These are phyloP conservation scores for Hyperopisus bebe DNA, from an alignment of 2,113 vertebrate genomes.

Conservation along the genomic window DNA sequence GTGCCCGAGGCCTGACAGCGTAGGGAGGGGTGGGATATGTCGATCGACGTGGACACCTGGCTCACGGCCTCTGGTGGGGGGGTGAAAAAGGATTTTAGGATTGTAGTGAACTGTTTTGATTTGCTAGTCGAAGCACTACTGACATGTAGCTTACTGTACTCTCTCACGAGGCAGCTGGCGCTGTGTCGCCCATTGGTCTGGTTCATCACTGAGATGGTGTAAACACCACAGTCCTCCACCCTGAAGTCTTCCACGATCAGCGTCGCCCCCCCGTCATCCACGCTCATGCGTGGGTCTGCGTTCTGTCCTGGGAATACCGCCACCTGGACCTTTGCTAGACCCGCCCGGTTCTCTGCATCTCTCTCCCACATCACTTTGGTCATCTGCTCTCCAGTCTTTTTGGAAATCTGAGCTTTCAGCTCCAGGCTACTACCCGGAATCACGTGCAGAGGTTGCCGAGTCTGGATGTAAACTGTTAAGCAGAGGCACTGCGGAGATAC, in stretches of 20 bases:
- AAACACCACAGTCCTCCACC: conserved; percentile 47
- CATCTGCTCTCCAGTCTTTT: conserved; percentile 31
- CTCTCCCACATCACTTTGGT: conserved; percentile 49
- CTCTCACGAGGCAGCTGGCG: conserved; percentile 46
- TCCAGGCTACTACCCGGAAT: conserved; percentile 40
- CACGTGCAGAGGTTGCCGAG: conserved; percentile 38
- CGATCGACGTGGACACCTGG: conserved; percentile 62
- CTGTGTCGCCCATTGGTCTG: conserved; percentile 35
- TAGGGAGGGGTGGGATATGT: conserved; percentile 54
- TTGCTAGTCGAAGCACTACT: not conserved
- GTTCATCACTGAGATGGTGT: conserved; percentile 47
- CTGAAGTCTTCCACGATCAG: conserved; percentile 45
- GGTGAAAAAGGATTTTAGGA: not conserved
- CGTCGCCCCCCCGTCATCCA: conserved; percentile 35
- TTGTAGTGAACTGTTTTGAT: not conserved
- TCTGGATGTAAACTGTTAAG: conserved; percentile 48
- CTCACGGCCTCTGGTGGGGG: conserved; percentile 47
- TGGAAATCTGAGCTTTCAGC: conserved; percentile 45
- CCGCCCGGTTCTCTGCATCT: conserved; percentile 29
- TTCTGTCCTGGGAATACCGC: conserved; percentile 41
- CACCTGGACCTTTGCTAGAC: conserved; percentile 28
- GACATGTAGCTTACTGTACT: conserved; percentile 43
- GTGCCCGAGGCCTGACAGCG: conserved; percentile 66
- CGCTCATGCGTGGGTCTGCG: conserved; percentile 14
- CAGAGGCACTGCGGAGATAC: conserved; percentile 36